A percentile compares a stretch with the other conserved stretches of the same genome.
Conservation (phyloP, 2,888 invertebrate species). For the Drosophila rubida region DNA sequence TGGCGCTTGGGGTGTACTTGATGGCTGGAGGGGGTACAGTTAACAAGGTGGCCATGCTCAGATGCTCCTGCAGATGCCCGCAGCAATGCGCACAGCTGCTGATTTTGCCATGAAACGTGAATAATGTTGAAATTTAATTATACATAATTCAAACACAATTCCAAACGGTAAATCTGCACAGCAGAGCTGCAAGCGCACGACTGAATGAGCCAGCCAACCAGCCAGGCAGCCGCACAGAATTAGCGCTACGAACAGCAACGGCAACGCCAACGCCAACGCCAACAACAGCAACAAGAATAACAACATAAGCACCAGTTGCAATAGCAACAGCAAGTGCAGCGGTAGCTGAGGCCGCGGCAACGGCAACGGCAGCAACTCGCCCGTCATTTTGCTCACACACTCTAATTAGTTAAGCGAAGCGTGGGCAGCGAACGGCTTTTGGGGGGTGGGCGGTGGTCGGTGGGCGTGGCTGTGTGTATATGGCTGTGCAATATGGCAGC, state of each 20-base stretch:
- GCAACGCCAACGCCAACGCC: no score
- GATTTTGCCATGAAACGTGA: conserved; percentile 55
- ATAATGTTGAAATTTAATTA: conserved; percentile 75
- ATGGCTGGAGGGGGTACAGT: neutral
- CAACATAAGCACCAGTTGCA: conserved; percentile 16
- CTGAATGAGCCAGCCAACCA: conserved; percentile 56
- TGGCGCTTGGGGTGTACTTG: neutral
- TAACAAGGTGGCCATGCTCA: conserved; percentile 8
- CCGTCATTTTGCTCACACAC: conserved; percentile 50
- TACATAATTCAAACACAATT: conserved; percentile 74
- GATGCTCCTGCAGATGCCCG: conserved; percentile 24
- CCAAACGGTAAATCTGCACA: conserved; percentile 55
- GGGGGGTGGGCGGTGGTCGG: conserved; percentile 10
- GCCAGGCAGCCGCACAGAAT: conserved; percentile 42
- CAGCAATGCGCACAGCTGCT: conserved; percentile 29
- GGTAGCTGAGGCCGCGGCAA: neutral
- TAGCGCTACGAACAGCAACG: conserved; percentile 29
- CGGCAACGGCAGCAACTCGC: conserved; percentile 17
- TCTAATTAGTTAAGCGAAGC: conserved; percentile 77
- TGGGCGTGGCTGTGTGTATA: neutral
- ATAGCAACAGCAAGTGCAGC: conserved; percentile 1
- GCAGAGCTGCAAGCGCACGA: conserved; percentile 34
- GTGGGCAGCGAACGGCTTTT: conserved; percentile 41
- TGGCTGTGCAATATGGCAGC: conserved; percentile 25
- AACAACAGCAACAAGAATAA: conserved; percentile 8